Evolutionary conservation across 2,888 invertebrate genomes (phyloP).

Genomic region (Agonopterix arenella): DNA sequence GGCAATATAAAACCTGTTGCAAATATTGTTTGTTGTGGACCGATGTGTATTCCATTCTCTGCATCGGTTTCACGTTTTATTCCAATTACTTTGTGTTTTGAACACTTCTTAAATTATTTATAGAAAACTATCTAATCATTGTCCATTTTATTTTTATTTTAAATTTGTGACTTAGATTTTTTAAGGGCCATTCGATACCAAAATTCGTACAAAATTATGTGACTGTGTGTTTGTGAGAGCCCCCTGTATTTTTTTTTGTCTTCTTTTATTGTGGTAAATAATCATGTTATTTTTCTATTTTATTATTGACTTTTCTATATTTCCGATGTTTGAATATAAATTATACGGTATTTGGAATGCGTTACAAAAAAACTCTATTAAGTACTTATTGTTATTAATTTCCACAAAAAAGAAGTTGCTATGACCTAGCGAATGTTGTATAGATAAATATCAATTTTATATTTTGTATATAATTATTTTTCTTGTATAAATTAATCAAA

Average conservation of each 20-base stretch:
- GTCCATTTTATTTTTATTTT: neutral
- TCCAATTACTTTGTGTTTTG: slow-evolving; percentile 35
- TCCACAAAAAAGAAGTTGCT: slow-evolving; percentile 42
- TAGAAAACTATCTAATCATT: neutral
- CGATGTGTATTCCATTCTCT: slow-evolving; percentile 36
- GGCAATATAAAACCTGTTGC: neutral
- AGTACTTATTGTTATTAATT: slow-evolving; percentile 64
- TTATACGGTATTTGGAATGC: slow-evolving; percentile 28
- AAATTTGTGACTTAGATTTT: neutral
- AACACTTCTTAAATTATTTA: slow-evolving; percentile 23
- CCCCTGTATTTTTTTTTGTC: slow-evolving; percentile 3
- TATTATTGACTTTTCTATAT: slow-evolving; percentile 34
- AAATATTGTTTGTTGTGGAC: slow-evolving; percentile 17
- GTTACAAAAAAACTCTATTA: slow-evolving; percentile 40
- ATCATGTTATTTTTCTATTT: slow-evolving; percentile 20
- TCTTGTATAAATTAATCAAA: slow-evolving; percentile 65
- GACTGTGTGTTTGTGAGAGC: neutral
- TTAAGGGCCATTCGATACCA: neutral
- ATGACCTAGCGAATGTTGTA: slow-evolving; percentile 47
- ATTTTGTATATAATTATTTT: slow-evolving; percentile 70
- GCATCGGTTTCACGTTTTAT: slow-evolving; percentile 28
- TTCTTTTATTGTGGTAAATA: slow-evolving; percentile 7
- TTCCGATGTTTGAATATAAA: slow-evolving; percentile 34
- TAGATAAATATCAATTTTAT: slow-evolving; percentile 68
- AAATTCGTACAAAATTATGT: slow-evolving; percentile 1